These are phyloP conservation scores for Panthera leo DNA, from an alignment of 2,113 vertebrate species.

Conservation along the genomic window DNA sequence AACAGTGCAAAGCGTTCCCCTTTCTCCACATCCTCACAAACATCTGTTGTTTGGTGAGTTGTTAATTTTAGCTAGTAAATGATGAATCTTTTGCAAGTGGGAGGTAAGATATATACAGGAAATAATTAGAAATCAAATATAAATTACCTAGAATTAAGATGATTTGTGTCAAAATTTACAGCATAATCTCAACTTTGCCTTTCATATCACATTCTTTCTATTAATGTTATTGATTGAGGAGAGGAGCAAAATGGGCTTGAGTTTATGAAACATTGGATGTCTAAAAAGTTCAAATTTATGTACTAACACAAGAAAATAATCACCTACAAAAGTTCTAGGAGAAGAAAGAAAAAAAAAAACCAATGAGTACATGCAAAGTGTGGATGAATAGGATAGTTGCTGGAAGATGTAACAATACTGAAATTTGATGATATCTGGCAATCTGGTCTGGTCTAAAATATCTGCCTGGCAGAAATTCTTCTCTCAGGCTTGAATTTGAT, in stretches of 20 bases:
- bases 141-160: background rate
- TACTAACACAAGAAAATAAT: conserved; percentile 72
- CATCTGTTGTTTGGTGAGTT: too few relatives aligned
- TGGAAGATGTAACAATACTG: conserved; percentile 78
- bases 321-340: conserved; percentile 51
- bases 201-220: background rate
- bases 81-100: background rate
- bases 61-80: background rate
- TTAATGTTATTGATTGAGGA: conserved; percentile 59
- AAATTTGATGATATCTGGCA: conserved; percentile 80
- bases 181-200: background rate
- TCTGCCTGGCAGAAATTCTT: conserved; percentile 78
- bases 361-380: conserved; percentile 41
- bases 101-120: background rate
- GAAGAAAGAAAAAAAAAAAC: background rate
- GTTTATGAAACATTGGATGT: conserved; percentile 51
- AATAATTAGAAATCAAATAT: conserved; percentile 45
- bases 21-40: too few relatives aligned
- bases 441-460: conserved; percentile 78
- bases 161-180: conserved; percentile 8
- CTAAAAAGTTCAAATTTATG: conserved; percentile 62
- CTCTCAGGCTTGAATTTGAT: conserved; percentile 79
- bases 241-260: conserved; percentile 59
- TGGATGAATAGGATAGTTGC: conserved; percentile 74
- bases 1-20: too few relatives aligned